These are phyloP conservation scores for Rhagologus leucostigma DNA, from an alignment of 2,113 vertebrate species.

Conservation along the genomic window DNA sequence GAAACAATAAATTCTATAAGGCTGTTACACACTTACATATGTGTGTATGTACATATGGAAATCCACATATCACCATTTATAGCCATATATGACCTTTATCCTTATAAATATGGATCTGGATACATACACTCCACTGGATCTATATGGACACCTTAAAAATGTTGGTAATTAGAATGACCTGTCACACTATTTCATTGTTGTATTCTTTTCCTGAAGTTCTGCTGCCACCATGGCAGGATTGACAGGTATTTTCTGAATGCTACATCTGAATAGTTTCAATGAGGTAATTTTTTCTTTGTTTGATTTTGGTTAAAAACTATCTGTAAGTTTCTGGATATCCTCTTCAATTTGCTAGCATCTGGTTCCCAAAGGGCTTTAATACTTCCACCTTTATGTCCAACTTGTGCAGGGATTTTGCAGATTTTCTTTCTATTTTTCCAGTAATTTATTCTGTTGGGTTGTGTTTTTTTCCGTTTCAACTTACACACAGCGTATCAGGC, in stretches of 20 bases:
- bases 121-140: not conserved
- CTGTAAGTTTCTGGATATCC: not conserved
- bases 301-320: conserved; percentile 40
- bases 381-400: not conserved
- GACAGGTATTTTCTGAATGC: conserved; percentile 7
- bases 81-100: not conserved
- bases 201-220: conserved; percentile 40
- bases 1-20: not conserved
- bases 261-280: not conserved
- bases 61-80: not conserved
- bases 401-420: not conserved
- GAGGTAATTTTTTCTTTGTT: conserved; percentile 3
- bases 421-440: not conserved
- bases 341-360: not conserved
- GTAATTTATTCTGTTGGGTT: not conserved
- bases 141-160: not conserved
- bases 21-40: not conserved
- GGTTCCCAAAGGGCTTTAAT: not conserved
- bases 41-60: not conserved
- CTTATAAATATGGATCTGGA: not conserved
- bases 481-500: not conserved
- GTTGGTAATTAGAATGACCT: conserved; percentile 15
- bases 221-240: not conserved
- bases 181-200: not conserved
- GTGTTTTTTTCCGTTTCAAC: not conserved